phyloP scores from a whole-genome alignment of 2,797 vertebrate genomes.

The Urosaurus nigricauda region DNA sequence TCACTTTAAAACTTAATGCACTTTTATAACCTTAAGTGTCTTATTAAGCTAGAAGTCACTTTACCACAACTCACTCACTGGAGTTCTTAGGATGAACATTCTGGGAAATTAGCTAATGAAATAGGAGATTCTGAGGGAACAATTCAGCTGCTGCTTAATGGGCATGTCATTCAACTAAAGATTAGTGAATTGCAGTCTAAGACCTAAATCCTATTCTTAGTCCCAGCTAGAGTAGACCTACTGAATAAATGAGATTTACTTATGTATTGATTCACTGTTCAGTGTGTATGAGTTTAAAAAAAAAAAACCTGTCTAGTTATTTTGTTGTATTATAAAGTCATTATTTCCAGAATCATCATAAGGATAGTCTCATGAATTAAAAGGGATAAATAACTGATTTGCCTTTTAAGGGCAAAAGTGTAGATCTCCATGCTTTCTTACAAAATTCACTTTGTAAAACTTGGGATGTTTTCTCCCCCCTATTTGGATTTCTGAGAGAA shows the following conservation, averaged over 20 bases:
- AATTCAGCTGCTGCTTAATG: background rate
- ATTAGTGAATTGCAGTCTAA: background rate
- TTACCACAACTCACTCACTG: background rate
- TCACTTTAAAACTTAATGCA: slow-evolving; percentile 54
- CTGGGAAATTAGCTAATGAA: slow-evolving; percentile 15
- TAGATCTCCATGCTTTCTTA: background rate
- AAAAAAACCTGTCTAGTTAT: background rate
- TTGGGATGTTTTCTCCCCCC: background rate
- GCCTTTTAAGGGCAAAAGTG: background rate
- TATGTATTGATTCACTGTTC: too few species aligned
- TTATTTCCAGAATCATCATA: background rate
- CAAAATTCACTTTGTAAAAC: background rate
- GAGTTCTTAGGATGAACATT: background rate
- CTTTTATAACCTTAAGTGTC: background rate
- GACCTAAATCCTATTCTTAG: too few species aligned
- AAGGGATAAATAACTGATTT: background rate
- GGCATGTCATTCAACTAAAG: background rate
- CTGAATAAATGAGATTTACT: too few species aligned
- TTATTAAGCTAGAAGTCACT: slow-evolving; percentile 8
- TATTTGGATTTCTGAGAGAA: background rate
- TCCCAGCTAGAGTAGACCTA: too few species aligned
- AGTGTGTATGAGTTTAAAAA: too few species aligned
- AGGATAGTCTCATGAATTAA: background rate
- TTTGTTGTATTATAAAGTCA: background rate
- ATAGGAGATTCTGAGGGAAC: background rate